These are phyloP conservation scores for Ceyx cyanopectus DNA, from an alignment of 2,113 vertebrate genomes.

Conservation along the genomic window DNA sequence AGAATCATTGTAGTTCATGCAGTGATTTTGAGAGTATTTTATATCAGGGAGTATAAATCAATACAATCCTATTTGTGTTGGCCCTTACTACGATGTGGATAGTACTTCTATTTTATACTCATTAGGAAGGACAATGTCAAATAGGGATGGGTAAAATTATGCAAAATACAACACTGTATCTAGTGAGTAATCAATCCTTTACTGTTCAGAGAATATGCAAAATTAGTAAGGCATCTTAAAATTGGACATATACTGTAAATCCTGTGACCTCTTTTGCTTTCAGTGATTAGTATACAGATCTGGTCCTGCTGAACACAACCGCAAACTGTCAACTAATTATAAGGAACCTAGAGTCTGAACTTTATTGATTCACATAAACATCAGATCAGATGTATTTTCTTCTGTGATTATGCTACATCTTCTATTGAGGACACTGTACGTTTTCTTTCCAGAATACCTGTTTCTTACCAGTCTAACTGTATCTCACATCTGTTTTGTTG, in stretches of 20 bases:
- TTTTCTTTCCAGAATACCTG: neutral
- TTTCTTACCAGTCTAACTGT: neutral
- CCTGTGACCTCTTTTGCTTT: neutral
- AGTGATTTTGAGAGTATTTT: neutral
- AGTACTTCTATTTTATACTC: neutral
- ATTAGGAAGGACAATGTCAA: neutral
- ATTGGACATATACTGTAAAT: neutral
- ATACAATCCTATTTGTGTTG: neutral
- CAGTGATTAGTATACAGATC: neutral
- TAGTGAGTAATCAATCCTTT: neutral
- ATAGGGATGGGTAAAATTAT: neutral
- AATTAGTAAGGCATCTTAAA: neutral
- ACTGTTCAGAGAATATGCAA: neutral
- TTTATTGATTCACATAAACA: neutral
- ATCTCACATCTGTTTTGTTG: neutral
- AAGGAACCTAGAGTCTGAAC: neutral
- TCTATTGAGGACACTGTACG: neutral
- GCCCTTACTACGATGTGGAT: neutral
- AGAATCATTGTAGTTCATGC: neutral
- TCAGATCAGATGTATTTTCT: neutral
- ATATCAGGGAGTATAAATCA: neutral
- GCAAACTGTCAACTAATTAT: neutral
- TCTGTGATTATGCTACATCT: neutral
- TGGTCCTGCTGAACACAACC: neutral
- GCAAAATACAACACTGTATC: neutral